Evolutionary conservation across 2,888 invertebrate species (phyloP).

Genomic region (Synanthedon formicaeformis): DNA sequence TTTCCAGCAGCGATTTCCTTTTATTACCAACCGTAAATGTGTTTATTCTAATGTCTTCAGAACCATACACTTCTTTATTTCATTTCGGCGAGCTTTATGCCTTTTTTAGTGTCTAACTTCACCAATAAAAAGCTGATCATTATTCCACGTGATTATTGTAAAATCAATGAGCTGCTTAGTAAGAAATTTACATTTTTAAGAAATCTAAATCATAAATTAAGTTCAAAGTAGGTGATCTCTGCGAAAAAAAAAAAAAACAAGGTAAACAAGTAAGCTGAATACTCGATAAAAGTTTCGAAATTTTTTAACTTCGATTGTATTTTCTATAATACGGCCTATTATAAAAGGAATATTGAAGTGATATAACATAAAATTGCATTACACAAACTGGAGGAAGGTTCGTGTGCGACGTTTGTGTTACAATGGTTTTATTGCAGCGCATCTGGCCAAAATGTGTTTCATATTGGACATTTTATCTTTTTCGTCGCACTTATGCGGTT

Average conservation of each 20-base stretch:
- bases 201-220: too few species aligned
- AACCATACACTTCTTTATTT: slow-evolving; percentile 10
- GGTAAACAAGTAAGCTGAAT: too few species aligned
- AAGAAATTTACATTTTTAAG: too few species aligned
- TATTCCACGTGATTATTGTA: too few species aligned
- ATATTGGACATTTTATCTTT: slow-evolving; percentile 4
- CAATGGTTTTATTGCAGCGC: slow-evolving; percentile 2
- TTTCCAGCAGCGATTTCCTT: slow-evolving; percentile 12
- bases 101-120: slow-evolving; percentile 9
- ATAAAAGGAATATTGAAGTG: background rate
- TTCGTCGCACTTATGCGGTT: slow-evolving; percentile 1
- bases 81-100: slow-evolving; percentile 8
- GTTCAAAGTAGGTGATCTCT: too few species aligned
- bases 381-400: background rate
- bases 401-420: background rate
- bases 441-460: slow-evolving; percentile 5
- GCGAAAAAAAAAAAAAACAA: too few species aligned
- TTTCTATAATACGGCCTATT: too few species aligned
- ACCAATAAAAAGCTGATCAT: background rate
- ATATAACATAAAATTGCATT: slow-evolving; percentile 5
- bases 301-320: too few species aligned
- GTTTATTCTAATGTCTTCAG: slow-evolving; percentile 14
- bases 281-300: too few species aligned
- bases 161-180: too few species aligned
- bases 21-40: slow-evolving; percentile 22